A percentile compares a stretch with the other conserved stretches of the same genome.
phyloP scores from a whole-genome alignment of 2,113 vertebrate species.

The Rhodinocichla rosea region DNA sequence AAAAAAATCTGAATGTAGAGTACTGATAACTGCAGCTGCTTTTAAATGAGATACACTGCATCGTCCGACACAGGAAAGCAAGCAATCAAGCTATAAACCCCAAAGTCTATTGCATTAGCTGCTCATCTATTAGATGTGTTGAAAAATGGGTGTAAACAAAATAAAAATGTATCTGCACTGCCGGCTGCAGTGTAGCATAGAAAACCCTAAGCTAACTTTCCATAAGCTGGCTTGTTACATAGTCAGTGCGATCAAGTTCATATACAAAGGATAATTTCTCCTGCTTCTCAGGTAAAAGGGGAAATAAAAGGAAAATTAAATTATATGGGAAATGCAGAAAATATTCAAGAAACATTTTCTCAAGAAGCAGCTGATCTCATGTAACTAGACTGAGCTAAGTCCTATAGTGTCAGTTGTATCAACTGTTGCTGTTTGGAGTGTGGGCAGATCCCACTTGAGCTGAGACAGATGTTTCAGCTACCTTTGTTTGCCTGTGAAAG shows the following conservation, averaged over 20 bases:
- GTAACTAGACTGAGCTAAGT: not conserved
- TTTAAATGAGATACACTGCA: slow-evolving; percentile 65
- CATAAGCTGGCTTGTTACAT: not conserved
- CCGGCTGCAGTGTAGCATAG: not conserved
- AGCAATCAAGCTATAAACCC: slow-evolving; percentile 24
- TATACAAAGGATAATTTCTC: not conserved
- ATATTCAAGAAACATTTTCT: not conserved
- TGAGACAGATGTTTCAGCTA: slow-evolving; percentile 36
- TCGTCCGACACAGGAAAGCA: slow-evolving; percentile 61
- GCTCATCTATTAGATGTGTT: not conserved
- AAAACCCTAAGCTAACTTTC: not conserved
- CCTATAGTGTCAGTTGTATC: not conserved
- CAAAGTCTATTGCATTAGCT: slow-evolving; percentile 12
- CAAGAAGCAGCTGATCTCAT: not conserved
- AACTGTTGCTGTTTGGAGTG: not conserved
- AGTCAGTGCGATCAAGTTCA: not conserved
- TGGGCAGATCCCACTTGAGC: not conserved
- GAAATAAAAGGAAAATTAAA: not conserved
- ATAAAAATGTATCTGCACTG: not conserved
- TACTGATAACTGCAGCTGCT: slow-evolving; percentile 61
- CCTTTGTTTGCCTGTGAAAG: slow-evolving; percentile 22
- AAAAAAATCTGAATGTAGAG: slow-evolving; percentile 61
- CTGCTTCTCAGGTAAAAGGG: not conserved
- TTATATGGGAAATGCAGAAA: slow-evolving; percentile 33
- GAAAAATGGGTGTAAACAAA: not conserved